Conservation (phyloP, 2,113 vertebrate genomes). For the Rhodinocichla rosea region DNA sequence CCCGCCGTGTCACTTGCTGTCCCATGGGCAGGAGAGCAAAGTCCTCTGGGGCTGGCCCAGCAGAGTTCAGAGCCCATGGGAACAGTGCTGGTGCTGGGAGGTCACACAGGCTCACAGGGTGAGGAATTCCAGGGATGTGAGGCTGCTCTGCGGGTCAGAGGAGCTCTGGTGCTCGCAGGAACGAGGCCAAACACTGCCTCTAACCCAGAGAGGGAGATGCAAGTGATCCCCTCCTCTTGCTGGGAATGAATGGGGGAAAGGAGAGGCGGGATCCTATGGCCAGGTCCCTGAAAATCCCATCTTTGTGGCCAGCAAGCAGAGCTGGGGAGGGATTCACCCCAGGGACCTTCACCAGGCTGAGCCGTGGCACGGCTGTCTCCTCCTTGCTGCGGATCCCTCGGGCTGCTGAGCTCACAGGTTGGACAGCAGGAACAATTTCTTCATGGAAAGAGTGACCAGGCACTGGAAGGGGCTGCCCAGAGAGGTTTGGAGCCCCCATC, state of each 20-base stretch:
- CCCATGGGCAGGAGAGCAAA: background rate
- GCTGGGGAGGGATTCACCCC: background rate
- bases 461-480: background rate
- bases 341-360: background rate
- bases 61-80: background rate
- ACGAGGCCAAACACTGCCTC: background rate
- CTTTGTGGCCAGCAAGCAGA: background rate
- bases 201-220: background rate
- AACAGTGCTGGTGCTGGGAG: rapidly evolving
- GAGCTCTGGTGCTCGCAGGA: background rate
- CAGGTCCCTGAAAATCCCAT: rapidly evolving
- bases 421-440: background rate
- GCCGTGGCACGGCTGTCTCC: rapidly evolving
- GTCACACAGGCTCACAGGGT: background rate
- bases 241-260: background rate
- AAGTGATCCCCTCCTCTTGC: background rate
- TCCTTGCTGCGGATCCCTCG: rapidly evolving
- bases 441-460: background rate
- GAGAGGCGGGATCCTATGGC: background rate
- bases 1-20: rapidly evolving
- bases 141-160: background rate
- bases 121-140: background rate
- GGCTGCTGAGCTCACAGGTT: background rate
- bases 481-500: background rate
- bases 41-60: background rate